Evolutionary conservation across 2,797 vertebrate genomes (phyloP), one percentile per base, ranked within the genome.

Genomic region (Saxicola maurus): DNA sequence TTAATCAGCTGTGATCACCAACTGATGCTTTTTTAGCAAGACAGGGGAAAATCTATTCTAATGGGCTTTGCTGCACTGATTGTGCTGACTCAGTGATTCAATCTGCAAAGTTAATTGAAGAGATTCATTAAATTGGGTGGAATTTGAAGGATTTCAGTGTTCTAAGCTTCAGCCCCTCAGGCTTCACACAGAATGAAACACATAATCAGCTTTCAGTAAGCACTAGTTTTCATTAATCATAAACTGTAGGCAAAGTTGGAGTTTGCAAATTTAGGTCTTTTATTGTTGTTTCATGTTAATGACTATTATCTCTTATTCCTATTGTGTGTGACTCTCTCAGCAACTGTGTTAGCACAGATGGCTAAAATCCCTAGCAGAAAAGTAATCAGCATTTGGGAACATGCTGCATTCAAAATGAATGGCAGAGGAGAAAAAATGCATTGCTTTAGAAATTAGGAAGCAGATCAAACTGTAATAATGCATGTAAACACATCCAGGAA

Each of bases 261-360:
- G 83, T 91, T 95, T 96, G 93, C 78, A 95, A 93, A 95, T 93
- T 96, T 95, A 92, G 89, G 82, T 92, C 80, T 89, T 89, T 96
- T 96, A 91, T 94, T 95, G 89, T 95, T 95, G 86, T 88, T 96
- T 96, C 85, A 83, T 91, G 94, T 94, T 97, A 97, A 96, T 94
- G 81, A 92, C 89, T 94, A 83, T 93, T 96, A 91, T 94, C 90
- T 68, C 93, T 86, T 88, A 87, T 78, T 67, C 55, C 89, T 91
- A 93, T 93, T 82, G 87, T 94, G 67, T 94, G 89, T 66, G 56
- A 89, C 82, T 94, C 83, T 93, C 91, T 95, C 75, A 82, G 73
- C 82, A 95, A 89, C 86, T 95, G 69, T 91, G 69, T 83, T 83
- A 93, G 91, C 94, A 95, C 94, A 96, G 92, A 96, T 97, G 94